Conservation (phyloP, 2,113 vertebrate species). For the Mus pahari region DNA sequence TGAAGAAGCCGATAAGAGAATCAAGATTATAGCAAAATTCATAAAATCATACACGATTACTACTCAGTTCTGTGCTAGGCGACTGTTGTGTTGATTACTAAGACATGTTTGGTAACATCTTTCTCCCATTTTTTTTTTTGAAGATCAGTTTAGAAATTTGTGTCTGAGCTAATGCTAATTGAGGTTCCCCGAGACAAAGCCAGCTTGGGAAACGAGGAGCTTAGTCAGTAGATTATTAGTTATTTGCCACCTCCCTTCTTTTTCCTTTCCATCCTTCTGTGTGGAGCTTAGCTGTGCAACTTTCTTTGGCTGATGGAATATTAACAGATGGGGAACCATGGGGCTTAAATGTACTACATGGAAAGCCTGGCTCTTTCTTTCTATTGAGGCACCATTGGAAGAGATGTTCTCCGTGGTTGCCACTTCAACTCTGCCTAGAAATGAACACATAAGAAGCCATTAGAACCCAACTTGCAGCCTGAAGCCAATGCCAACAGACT, state of each 20-base stretch:
- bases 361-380: background rate
- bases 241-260: background rate
- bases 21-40: constrained; percentile 14
- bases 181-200: background rate
- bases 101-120: background rate
- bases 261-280: background rate
- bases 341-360: background rate
- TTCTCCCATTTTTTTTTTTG: constrained; percentile 1
- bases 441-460: background rate
- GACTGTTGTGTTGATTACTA: background rate
- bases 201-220: background rate
- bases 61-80: background rate
- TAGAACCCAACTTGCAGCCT: background rate
- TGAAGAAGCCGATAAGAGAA: background rate
- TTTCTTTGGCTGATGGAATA: background rate
- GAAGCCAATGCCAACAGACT: background rate
- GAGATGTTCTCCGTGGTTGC: background rate
- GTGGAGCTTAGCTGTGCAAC: background rate
- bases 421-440: background rate
- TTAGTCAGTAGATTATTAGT: background rate
- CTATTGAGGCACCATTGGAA: background rate
- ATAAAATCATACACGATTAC: background rate
- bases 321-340: background rate
- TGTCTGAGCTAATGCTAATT: background rate
- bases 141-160: background rate